These are phyloP conservation scores for Homarus americanus DNA, from an alignment of 1,140 invertebrate genomes.

Conservation along the genomic window DNA sequence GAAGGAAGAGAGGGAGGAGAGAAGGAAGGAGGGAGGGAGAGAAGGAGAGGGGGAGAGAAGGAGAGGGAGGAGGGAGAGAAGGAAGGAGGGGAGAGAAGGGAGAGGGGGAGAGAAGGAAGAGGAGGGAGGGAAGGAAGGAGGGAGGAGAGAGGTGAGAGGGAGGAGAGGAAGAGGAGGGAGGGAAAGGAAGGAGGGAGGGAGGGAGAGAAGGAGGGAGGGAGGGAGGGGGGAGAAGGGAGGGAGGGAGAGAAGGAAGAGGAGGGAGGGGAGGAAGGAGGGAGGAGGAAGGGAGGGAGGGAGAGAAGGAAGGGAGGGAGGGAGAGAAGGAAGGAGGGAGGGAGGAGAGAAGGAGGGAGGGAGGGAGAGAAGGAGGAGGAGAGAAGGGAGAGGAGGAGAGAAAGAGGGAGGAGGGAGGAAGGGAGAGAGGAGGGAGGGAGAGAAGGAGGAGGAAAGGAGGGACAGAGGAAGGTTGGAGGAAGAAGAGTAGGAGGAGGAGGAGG, in stretches of 20 bases:
- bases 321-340: background rate
- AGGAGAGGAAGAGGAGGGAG: no score
- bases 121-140: conserved; percentile 3
- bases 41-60: background rate
- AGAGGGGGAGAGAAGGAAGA: conserved; percentile 18
- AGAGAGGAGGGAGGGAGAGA: background rate
- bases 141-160: background rate
- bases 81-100: background rate
- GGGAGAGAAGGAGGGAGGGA: background rate
- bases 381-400: background rate
- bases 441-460: background rate
- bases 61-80: background rate
- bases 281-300: background rate
- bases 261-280: background rate
- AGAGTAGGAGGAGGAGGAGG: background rate
- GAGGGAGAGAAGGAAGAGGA: background rate
- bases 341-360: background rate
- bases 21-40: conserved; percentile 1
- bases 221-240: background rate
- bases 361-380: background rate
- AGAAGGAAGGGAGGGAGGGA: background rate
- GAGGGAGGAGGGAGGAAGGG: background rate
- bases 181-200: background rate
- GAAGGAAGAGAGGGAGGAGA: background rate
- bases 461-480: background rate